Evolutionary conservation across 2,888 invertebrate genomes (phyloP), one percentile per base, ranked within the genome.

Genomic region (Acholoe squamosa): DNA sequence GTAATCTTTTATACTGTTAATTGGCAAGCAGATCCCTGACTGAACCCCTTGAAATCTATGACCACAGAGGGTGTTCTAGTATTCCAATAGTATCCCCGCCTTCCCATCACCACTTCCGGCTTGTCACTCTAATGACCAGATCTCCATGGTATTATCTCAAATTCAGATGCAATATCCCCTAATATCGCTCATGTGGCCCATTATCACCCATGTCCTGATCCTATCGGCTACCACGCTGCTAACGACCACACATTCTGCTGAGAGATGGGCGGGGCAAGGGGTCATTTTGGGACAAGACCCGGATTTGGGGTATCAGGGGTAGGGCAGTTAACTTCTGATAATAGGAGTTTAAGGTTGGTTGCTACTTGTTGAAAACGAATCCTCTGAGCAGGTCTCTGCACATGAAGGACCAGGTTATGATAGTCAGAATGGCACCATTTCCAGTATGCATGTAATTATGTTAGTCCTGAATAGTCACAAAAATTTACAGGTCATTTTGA

Each of bases 151-250:
- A 61, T 61, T 61, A 61, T 61, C 61, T 19, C 61, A 3, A 61
- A 61, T 61, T 61, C 61, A 61, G 12, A 19, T 61, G 61, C 61
- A 61, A 61, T 61, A 7, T 61, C 61, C 61, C 61, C 61, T 61
- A 61, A 61, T 61, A 61, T 61, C 61, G 61, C 61, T n/a, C 61
- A 61, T 12, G 61, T 61, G 61, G 22, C 61, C 61, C 61, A 61
- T 61, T 61, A 61, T 61, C 61, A 19, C 61, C 61, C 61, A 61
- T 19, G 19, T 61, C 61, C n/a, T 3, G 5, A 61, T 61, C n/a
- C 61, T 19, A 61, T 61, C 5, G 19, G 61, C 12, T 19, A 61
- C n/a, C 22, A 19, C 61, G 61, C n/a, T 61, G 12, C 61, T 61
- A 61, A 61, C 61, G 61, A 61, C 14, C n/a, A n/a, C n/a, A 19